phyloP scores from a whole-genome alignment of 2,113 vertebrate genomes.

The Otolemur garnettii region DNA sequence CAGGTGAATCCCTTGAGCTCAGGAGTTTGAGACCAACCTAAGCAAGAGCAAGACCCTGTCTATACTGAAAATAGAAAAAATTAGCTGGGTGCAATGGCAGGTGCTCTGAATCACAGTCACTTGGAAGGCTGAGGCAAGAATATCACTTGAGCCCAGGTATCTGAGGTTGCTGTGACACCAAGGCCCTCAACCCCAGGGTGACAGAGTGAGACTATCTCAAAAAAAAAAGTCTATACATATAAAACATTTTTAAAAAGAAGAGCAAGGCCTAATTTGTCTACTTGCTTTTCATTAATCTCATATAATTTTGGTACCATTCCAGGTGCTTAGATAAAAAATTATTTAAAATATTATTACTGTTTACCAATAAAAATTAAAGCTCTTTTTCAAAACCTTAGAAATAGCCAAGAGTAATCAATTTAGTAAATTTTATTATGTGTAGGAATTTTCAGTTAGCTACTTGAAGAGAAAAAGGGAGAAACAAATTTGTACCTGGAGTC shows the following conservation, averaged over 20 bases:
- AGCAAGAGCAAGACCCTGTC: no score
- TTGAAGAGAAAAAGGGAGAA: background rate
- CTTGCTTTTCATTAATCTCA: background rate
- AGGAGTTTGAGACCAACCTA: no score
- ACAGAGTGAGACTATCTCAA: no score
- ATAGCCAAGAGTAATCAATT: background rate
- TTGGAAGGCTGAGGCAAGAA: no score
- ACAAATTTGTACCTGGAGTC: background rate
- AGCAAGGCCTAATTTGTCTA: background rate
- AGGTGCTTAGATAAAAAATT: background rate
- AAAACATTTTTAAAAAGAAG: background rate
- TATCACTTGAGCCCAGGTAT: no score
- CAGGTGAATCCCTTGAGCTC: no score
- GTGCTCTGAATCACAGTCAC: no score
- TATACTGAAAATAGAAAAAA: no score
- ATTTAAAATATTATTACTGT: slow-evolving; percentile 3
- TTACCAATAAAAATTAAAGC: slow-evolving; percentile 28
- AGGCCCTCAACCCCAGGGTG: no score
- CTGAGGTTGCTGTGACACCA: no score
- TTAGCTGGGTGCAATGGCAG: no score
- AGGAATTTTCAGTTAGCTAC: slow-evolving; percentile 7
- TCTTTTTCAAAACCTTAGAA: background rate
- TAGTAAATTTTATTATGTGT: slow-evolving; percentile 14
- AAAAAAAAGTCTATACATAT: no score
- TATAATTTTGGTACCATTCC: background rate